Base-by-base conservation (phyloP, 2,888 invertebrate genomes). In the Osedax frankpressi region DNA sequence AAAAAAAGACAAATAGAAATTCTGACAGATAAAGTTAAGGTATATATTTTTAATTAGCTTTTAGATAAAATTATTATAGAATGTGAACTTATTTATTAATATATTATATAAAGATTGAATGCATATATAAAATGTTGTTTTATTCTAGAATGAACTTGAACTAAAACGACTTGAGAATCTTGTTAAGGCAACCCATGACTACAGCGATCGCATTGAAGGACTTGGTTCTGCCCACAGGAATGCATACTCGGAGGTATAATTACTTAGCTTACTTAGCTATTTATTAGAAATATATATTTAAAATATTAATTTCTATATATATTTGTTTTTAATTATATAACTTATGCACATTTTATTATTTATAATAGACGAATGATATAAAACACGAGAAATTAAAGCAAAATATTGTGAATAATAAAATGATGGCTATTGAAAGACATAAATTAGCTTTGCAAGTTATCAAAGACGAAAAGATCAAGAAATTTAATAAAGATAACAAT, bases 21-120 rank as follows among this genome's bases (percentile, higher is more conserved):
- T 71, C 75, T 83, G 25, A 81, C 81, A 11, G 75, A 78, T 29
- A 77, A 81, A 67, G 26, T 82, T n/a, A 78, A 81, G 79, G 83
- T 82, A 76, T 68, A 76, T 65, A n/a, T 28, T 44, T 28, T 24
- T 67, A n/a, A 44, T 44, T 44, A 44, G 44, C 6, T 19, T 44
- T 11, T 44, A 44, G 44, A 44, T 44, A 44, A 44, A n/a, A n/a
- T n/a, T n/a, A n/a, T n/a, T n/a, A n/a, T n/a, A n/a, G n/a, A n/a
- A n/a, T n/a, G n/a, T n/a, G n/a, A n/a, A n/a, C n/a, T n/a, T n/a
- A n/a, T n/a, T n/a, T n/a, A n/a, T n/a, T n/a, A n/a, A n/a, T n/a
- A n/a, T n/a, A n/a, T n/a, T n/a, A n/a, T n/a, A n/a, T n/a, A n/a
- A n/a, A n/a, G n/a, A n/a, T n/a, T n/a, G n/a, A n/a, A n/a, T n/a